Conservation (phyloP, 2,113 vertebrate genomes). For the Perccottus glenii region DNA sequence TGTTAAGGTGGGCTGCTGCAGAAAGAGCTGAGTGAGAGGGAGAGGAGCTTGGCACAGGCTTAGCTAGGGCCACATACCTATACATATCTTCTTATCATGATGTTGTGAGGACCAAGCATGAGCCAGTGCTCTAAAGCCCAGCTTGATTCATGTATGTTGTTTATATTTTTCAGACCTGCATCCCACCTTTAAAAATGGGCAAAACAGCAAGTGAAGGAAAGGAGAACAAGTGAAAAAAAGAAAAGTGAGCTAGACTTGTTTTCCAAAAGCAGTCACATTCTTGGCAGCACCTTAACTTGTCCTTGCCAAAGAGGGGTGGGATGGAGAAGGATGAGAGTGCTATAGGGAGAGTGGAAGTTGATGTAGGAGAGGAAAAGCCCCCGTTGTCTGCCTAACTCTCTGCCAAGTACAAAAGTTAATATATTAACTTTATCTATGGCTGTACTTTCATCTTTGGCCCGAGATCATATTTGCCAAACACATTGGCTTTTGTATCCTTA, state of each 20-base stretch:
- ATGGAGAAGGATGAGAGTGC: constrained; percentile 51
- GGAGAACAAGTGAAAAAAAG: constrained; percentile 18
- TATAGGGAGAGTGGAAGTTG: constrained; percentile 19
- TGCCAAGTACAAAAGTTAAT: constrained; percentile 29
- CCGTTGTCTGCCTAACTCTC: not conserved
- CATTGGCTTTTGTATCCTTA: not conserved
- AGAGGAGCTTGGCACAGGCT: not conserved
- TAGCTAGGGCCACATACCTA: not conserved
- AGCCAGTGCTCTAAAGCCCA: not conserved
- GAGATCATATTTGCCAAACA: constrained; percentile 1
- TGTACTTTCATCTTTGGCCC: constrained; percentile 42
- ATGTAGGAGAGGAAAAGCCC: constrained; percentile 37
- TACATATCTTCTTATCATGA: not conserved
- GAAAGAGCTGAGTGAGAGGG: not conserved
- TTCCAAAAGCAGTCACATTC: constrained; percentile 72
- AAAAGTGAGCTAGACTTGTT: constrained; percentile 66
- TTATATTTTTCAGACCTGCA: not conserved
- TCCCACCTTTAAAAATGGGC: constrained; percentile 44
- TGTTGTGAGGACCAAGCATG: not conserved
- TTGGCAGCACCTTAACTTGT: constrained; percentile 66
- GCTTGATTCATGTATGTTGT: not conserved
- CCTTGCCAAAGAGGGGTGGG: constrained; percentile 68
- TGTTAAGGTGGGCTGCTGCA: constrained; percentile 47
- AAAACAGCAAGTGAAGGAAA: constrained; percentile 26
- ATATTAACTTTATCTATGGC: constrained; percentile 37